Evolutionary conservation across 2,888 invertebrate genomes (phyloP), one percentile per base, ranked within the genome.

Genomic region (Noctua pronuba): DNA sequence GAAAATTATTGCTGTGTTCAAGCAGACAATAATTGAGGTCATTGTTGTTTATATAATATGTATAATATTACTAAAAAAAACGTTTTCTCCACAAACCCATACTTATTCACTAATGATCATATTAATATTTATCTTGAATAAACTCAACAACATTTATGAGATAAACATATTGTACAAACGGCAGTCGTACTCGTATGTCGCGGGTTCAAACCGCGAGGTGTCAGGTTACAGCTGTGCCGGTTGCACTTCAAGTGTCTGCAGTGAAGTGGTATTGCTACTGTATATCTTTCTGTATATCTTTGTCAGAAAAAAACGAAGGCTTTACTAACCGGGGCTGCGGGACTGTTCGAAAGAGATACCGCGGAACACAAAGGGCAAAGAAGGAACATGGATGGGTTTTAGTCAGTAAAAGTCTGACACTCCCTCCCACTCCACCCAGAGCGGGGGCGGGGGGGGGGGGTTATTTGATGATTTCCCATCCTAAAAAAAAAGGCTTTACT

Each of bases 131-230:
- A 35, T 21, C 10, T 75, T 38, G 13, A 60, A 60, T 79, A 81
- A 52, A 52, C 5, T 71, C 49, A 16, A 66, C n/a, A 55, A 38
- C 0, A 58, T 70, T n/a, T n/a, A 49, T 44, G 44, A 31, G 11
- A 65, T 68, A 58, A n/a, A 72, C 24, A 66, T 16, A 46, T 62
- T 0, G 28, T 13, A 44, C 24, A 55, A 28, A 35, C 68, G 49
- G 35, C 49, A 82, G 49, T 21, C 64, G 49, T 24, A 52, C 62
- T 87, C 85, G 88, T 24, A 35, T 77, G 85, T 88, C 88, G 84
- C 79, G 90, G 86, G 94, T 94, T 93, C 93, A 93, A 92, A 92
- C 92, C 93, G 87, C 93, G 88, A 69, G 69, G 90, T 91, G 86
- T 94, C 89, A 52, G n/a, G 75, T 94, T 93, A 49, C 74, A 44